Conservation (phyloP, 1,140 invertebrate species). For the Helicoverpa armigera region DNA sequence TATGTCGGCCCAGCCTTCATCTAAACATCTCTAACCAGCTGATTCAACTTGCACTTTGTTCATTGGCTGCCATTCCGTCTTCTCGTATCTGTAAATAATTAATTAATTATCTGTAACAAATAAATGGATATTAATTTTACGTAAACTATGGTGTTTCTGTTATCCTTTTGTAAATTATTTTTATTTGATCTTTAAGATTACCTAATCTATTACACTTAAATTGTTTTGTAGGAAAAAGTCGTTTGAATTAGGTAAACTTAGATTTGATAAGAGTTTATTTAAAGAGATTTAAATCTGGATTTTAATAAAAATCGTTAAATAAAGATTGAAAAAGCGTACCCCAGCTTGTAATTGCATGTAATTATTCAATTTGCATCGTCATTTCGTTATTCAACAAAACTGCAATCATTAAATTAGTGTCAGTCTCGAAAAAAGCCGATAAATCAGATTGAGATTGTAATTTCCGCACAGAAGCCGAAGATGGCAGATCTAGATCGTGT, state of each 20-base stretch:
- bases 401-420: background rate
- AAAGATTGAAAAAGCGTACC: no score
- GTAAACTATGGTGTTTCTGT: background rate
- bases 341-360: no score
- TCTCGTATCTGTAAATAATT: constrained; percentile 9
- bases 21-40: constrained; percentile 31
- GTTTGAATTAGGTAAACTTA: no score
- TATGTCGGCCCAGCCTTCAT: constrained; percentile 60
- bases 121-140: background rate
- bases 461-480: background rate
- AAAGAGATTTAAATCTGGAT: no score
- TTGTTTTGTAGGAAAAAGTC: no score
- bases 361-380: no score
- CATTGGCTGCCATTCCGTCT: constrained; percentile 34
- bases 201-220: no score
- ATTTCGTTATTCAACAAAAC: background rate
- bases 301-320: no score
- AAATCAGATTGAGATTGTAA: background rate
- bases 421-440: background rate
- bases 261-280: no score
- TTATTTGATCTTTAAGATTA: no score
- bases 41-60: constrained; percentile 21
- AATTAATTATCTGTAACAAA: constrained; percentile 3
- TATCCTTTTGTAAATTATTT: no score
- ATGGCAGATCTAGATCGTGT: background rate